Evolutionary conservation across 2,888 invertebrate genomes (phyloP).

Genomic region (Malthinus seriepunctatus): DNA sequence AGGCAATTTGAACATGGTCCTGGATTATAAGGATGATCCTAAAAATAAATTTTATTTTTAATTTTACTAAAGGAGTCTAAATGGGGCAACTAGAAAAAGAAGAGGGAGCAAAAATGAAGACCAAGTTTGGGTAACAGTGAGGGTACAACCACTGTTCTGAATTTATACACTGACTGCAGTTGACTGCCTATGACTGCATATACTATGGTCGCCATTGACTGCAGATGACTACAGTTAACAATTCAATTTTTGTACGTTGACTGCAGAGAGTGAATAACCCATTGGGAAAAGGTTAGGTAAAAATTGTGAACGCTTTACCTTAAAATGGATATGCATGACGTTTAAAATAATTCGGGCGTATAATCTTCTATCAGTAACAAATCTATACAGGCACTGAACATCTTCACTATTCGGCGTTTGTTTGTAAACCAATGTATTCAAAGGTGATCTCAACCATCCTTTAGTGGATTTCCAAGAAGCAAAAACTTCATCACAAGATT

Average conservation of each 20-base stretch:
- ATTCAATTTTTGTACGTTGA: too few species aligned
- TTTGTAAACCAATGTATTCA: constrained; percentile 87
- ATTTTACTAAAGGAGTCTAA: not conserved
- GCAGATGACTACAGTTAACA: too few species aligned
- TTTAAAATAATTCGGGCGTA: constrained; percentile 82
- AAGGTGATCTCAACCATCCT: constrained; percentile 78
- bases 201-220: too few species aligned
- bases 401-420: constrained; percentile 71
- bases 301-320: constrained; percentile 54
- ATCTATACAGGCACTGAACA: constrained; percentile 80
- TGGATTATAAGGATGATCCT: constrained; percentile 77
- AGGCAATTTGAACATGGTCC: constrained; percentile 84
- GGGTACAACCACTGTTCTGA: too few species aligned
- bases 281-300: too few species aligned
- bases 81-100: not conserved
- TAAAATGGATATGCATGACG: constrained; percentile 78
- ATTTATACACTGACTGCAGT: too few species aligned
- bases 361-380: constrained; percentile 79
- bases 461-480: constrained; percentile 80
- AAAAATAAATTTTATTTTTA: constrained; percentile 26
- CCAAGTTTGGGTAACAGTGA: not conserved
- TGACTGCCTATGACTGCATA: too few species aligned
- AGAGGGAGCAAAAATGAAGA: not conserved
- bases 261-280: too few species aligned
- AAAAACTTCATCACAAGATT: constrained; percentile 86